phyloP scores from a whole-genome alignment of 2,888 invertebrate genomes.

The Diplazon laetatorius region DNA sequence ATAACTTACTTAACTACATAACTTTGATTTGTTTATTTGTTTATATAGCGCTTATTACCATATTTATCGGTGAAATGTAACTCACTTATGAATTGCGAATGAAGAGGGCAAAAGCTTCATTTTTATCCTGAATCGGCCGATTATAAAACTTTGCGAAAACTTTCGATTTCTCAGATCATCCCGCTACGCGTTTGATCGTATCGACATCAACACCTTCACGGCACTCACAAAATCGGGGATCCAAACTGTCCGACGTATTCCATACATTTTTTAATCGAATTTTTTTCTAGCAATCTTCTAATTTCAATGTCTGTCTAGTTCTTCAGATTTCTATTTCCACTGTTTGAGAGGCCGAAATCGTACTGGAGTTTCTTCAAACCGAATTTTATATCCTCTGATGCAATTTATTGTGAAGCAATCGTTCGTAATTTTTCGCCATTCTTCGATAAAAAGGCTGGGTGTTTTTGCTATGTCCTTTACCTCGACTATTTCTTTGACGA shows the following conservation, averaged over 20 bases:
- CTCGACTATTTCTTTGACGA: constrained; percentile 42
- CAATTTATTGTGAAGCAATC: constrained; percentile 27
- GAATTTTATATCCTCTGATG: constrained; percentile 37
- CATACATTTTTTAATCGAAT: constrained; percentile 31
- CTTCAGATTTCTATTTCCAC: constrained; percentile 13
- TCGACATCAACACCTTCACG: constrained; percentile 7
- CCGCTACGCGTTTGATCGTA: not conserved
- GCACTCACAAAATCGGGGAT: constrained; percentile 28
- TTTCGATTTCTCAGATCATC: constrained; percentile 17
- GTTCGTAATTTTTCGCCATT: constrained; percentile 23
- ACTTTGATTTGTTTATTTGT: not conserved
- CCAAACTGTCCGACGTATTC: constrained; percentile 17
- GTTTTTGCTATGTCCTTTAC: constrained; percentile 31
- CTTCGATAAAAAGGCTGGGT: constrained; percentile 24
- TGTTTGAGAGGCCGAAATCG: constrained; percentile 32
- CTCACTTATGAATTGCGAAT: not conserved
- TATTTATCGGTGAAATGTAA: not conserved
- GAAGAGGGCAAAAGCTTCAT: not conserved
- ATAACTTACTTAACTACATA: no score
- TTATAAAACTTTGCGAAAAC: constrained; percentile 30
- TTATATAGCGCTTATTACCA: no score
- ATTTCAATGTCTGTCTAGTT: constrained; percentile 36
- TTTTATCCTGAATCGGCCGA: constrained; percentile 4
- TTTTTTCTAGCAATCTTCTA: constrained; percentile 9
- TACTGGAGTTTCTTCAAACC: constrained; percentile 29